A percentile compares a stretch with the other conserved stretches of the same genome.
phyloP scores from a whole-genome alignment of 2,888 invertebrate genomes.

The Mythimna vitellina region DNA sequence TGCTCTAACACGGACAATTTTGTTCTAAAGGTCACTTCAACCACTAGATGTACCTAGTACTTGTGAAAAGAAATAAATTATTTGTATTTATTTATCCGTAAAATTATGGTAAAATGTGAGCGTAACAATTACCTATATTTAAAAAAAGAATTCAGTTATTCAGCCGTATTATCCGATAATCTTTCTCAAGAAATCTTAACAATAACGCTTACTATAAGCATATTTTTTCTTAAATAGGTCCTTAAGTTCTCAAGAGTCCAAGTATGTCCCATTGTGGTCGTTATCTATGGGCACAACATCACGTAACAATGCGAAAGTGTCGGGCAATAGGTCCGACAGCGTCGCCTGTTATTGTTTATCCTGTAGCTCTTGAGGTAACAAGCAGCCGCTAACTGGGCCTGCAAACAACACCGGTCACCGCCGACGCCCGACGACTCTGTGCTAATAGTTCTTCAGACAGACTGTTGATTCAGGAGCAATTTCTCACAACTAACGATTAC shows the following conservation, averaged over 20 bases:
- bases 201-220: conserved; percentile 32
- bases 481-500: conserved; percentile 75
- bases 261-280: conserved; percentile 38
- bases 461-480: conserved; percentile 70
- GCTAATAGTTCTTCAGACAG: conserved; percentile 76
- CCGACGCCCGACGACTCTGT: conserved; percentile 71
- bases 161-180: conserved; percentile 33
- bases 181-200: conserved; percentile 35
- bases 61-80: no score
- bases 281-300: conserved; percentile 66
- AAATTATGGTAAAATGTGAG: no score
- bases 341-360: conserved; percentile 73
- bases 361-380: conserved; percentile 82
- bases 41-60: no score
- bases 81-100: no score
- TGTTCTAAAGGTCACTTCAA: no score
- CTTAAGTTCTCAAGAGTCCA: conserved; percentile 20
- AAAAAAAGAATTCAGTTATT: background rate
- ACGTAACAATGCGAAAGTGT: conserved; percentile 80
- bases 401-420: conserved; percentile 77
- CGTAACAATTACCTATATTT: background rate
- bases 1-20: no score
- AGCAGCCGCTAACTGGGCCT: conserved; percentile 81
- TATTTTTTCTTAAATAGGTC: conserved; percentile 34
- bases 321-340: conserved; percentile 73